phyloP scores from a whole-genome alignment of 2,888 invertebrate genomes.

The Parnassius smintheus region DNA sequence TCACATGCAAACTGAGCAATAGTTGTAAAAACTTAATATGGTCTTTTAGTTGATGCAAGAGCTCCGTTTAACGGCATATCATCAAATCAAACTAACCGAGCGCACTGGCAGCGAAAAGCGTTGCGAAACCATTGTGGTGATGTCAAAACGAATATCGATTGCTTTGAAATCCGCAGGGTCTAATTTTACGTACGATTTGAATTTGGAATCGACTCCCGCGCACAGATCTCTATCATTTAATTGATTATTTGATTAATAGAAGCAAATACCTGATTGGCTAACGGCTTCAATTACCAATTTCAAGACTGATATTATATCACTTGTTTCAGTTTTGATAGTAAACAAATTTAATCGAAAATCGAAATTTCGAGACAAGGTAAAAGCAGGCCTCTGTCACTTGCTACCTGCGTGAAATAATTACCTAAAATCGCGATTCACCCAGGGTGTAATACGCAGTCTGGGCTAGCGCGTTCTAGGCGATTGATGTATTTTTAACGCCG shows the following conservation, averaged over 20 bases:
- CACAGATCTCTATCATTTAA: constrained; percentile 40
- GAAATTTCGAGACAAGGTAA: too few relatives aligned
- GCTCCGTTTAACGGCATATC: constrained; percentile 26
- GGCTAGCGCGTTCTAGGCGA: too few relatives aligned
- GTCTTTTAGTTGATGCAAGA: constrained; percentile 21
- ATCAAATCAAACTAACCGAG: constrained; percentile 27
- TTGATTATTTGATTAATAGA: constrained; percentile 44
- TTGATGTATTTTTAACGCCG: too few relatives aligned
- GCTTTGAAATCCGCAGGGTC: constrained; percentile 28
- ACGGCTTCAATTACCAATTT: constrained; percentile 10
- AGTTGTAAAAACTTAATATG: constrained; percentile 28
- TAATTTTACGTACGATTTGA: constrained; percentile 33
- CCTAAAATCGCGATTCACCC: too few relatives aligned
- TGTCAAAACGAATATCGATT: constrained; percentile 26
- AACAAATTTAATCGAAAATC: neutral
- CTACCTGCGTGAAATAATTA: too few relatives aligned
- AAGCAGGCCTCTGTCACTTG: too few relatives aligned
- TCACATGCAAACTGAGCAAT: constrained; percentile 20
- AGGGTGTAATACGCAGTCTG: too few relatives aligned
- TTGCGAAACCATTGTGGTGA: constrained; percentile 31
- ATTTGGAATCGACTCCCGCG: constrained; percentile 37
- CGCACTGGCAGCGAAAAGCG: constrained; percentile 24
- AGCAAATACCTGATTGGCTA: constrained; percentile 12
- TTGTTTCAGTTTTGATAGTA: neutral
- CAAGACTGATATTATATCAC: constrained; percentile 3